Percentiles rank a stretch among this genome's conserved stretches.
Evolutionary conservation across 1,140 invertebrate species (phyloP).

Genomic region (Planococcus citri): DNA sequence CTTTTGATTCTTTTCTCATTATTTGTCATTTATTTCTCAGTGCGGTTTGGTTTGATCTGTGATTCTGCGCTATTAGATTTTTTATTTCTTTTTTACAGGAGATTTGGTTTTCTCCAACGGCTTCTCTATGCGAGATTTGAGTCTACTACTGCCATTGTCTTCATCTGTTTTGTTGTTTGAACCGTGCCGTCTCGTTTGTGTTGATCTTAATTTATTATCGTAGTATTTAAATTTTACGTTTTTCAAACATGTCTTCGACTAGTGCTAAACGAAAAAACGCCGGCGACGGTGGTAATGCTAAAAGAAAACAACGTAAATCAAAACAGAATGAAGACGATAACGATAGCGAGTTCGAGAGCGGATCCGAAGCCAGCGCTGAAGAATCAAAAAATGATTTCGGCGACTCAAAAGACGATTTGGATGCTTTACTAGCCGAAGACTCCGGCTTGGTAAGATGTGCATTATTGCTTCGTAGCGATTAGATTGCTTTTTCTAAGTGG

Average conservation of each 20-base stretch:
- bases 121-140: not conserved
- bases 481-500: conserved; percentile 2
- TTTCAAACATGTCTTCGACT: conserved; percentile 11
- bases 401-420: conserved; percentile 35
- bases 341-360: conserved; percentile 31
- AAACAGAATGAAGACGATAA: conserved; percentile 34
- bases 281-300: not conserved
- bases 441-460: conserved; percentile 18
- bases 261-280: not conserved
- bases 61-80: not conserved
- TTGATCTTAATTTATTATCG: not conserved
- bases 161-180: not conserved
- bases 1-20: not conserved
- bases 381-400: conserved; percentile 31
- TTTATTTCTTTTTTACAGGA: no score
- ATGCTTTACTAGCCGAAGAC: not conserved
- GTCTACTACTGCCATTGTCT: conserved; percentile 11
- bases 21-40: not conserved
- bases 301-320: conserved; percentile 22
- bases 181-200: not conserved
- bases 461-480: conserved; percentile 15
- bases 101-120: not conserved
- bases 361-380: conserved; percentile 30
- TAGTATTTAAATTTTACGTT: not conserved
- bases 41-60: not conserved